Conservation (phyloP, 2,888 invertebrate species). For the Leucoptera coffeella region DNA sequence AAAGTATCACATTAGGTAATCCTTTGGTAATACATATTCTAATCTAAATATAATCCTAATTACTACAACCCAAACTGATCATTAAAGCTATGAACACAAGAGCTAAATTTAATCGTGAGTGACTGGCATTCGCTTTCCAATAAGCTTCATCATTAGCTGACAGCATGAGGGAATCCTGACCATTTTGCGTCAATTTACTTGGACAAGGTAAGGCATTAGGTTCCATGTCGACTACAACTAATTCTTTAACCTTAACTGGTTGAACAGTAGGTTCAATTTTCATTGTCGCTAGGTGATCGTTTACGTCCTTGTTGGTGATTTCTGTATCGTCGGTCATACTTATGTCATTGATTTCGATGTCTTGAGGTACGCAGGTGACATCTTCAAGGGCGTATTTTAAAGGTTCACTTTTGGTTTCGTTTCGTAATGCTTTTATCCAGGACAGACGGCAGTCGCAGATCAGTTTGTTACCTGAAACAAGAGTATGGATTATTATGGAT, state of each 20-base stretch:
- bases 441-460: slow-evolving; percentile 74
- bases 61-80: neutral
- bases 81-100: neutral
- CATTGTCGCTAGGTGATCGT: slow-evolving; percentile 18
- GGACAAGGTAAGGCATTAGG: slow-evolving; percentile 25
- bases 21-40: too few species aligned
- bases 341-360: slow-evolving; percentile 9
- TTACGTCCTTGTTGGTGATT: slow-evolving; percentile 14
- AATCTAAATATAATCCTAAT: too few species aligned
- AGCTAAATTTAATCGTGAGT: neutral
- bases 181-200: slow-evolving; percentile 19
- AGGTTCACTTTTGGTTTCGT: slow-evolving; percentile 67
- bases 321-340: slow-evolving; percentile 16
- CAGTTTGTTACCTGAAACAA: slow-evolving; percentile 66
- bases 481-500: too few species aligned
- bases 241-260: slow-evolving; percentile 16
- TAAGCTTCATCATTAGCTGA: slow-evolving; percentile 36
- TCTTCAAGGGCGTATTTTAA: slow-evolving; percentile 63
- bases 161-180: slow-evolving; percentile 37
- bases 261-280: slow-evolving; percentile 15
- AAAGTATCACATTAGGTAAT: too few species aligned
- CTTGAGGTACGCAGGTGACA: slow-evolving; percentile 51
- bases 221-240: slow-evolving; percentile 21
- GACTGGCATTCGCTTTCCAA: slow-evolving; percentile 23
- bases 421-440: slow-evolving; percentile 69